These are phyloP conservation scores for Xestia c-nigrum DNA, from an alignment of 2,888 invertebrate genomes.

Conservation along the genomic window DNA sequence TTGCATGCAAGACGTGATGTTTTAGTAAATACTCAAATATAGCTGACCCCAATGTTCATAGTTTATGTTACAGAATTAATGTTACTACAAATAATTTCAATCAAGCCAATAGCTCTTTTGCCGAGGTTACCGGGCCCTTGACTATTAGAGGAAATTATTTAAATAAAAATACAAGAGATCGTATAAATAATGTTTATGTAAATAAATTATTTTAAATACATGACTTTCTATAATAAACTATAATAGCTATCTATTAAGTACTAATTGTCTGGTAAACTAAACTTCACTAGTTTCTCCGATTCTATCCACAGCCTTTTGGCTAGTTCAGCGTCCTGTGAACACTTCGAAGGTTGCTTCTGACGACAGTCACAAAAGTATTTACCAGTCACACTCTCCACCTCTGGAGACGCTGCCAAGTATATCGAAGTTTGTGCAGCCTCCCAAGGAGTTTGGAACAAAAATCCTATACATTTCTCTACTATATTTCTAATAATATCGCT, in stretches of 20 bases:
- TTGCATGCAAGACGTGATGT: background rate
- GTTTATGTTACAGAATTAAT: background rate
- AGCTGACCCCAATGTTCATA: no score
- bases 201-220: slow-evolving; percentile 43
- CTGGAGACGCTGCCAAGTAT: slow-evolving; percentile 89
- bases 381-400: slow-evolving; percentile 91
- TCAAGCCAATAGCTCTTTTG: background rate
- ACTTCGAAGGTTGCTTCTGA: slow-evolving; percentile 86
- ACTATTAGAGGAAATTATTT: background rate
- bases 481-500: slow-evolving; percentile 77
- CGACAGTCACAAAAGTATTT: slow-evolving; percentile 92
- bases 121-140: background rate
- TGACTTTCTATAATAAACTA: slow-evolving; percentile 29
- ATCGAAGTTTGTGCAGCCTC: slow-evolving; percentile 93
- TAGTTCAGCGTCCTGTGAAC: slow-evolving; percentile 88
- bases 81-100: background rate
- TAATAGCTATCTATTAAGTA: slow-evolving; percentile 48
- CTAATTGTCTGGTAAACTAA: slow-evolving; percentile 66
- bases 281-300: slow-evolving; percentile 90
- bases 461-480: slow-evolving; percentile 75
- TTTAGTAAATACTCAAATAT: background rate
- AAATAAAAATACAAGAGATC: slow-evolving; percentile 35
- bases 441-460: slow-evolving; percentile 90
- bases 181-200: slow-evolving; percentile 42
- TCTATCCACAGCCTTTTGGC: slow-evolving; percentile 92